Evolutionary conservation across 2,113 vertebrate species (phyloP).

Genomic region (Labeo catla): DNA sequence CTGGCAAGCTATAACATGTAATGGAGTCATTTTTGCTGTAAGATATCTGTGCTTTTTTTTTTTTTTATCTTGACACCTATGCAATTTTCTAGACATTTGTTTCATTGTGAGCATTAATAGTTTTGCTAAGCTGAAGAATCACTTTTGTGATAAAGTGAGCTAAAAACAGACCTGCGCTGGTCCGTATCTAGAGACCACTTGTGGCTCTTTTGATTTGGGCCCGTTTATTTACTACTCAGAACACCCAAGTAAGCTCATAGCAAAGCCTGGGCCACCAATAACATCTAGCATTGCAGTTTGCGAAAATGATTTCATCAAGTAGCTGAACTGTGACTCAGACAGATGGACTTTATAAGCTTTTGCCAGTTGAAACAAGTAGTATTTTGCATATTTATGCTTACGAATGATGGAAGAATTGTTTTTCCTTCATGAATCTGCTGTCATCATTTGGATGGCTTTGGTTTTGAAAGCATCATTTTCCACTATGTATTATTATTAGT

Average conservation of each 20-base stretch:
- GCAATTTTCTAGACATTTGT: background rate
- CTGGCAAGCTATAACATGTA: too few relatives aligned
- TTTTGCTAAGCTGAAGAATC: background rate
- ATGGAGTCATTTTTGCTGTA: too few relatives aligned
- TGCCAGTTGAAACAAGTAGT: background rate
- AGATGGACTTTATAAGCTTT: background rate
- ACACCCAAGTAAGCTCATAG: background rate
- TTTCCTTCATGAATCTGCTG: slow-evolving; percentile 1
- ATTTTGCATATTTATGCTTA: background rate
- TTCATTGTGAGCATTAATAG: background rate
- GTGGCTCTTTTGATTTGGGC: background rate
- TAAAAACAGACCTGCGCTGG: background rate
- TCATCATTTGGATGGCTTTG: background rate
- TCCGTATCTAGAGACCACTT: background rate
- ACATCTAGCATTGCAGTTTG: background rate
- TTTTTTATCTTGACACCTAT: background rate
- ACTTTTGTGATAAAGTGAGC: background rate
- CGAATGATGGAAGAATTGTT: background rate
- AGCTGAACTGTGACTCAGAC: background rate
- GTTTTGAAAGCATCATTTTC: background rate
- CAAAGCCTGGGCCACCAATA: too few relatives aligned
- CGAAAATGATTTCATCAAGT: background rate
- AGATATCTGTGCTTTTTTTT: too few relatives aligned
- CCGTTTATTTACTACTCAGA: background rate
- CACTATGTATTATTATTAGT: slow-evolving; percentile 1